Conservation (phyloP, 2,113 vertebrate genomes). For the Neogale vison region DNA sequence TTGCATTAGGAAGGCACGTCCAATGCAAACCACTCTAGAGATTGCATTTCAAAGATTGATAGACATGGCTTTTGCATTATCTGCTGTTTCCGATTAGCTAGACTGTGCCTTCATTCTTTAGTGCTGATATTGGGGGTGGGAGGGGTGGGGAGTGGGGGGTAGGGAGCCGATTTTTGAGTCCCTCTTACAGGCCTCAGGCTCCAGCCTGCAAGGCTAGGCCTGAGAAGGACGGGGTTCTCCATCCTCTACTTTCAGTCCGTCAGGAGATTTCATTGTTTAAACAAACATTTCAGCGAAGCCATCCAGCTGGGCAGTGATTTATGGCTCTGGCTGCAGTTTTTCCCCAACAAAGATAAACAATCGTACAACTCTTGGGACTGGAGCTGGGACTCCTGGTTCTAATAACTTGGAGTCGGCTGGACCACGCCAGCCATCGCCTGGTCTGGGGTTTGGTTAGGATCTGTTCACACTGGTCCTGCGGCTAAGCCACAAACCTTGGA, state of each 20-base stretch:
- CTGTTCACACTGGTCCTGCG: conserved; percentile 71
- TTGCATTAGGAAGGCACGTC: conserved; percentile 69
- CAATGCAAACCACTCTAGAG: conserved; percentile 66
- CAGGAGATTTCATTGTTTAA: conserved; percentile 82
- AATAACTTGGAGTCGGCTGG: conserved; percentile 73
- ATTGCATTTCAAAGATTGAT: conserved; percentile 78
- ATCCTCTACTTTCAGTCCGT: conserved; percentile 75
- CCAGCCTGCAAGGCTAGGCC: neutral
- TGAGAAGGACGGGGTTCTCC: conserved; percentile 63
- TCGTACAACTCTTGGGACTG: conserved; percentile 64
- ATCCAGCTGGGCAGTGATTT: conserved; percentile 81
- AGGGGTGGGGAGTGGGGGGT: neutral
- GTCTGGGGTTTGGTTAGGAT: conserved; percentile 78
- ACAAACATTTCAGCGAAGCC: conserved; percentile 80
- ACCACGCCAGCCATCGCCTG: conserved; percentile 70
- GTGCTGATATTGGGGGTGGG: conserved; percentile 64
- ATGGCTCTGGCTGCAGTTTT: conserved; percentile 80
- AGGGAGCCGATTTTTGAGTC: neutral
- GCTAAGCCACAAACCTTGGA: conserved; percentile 71
- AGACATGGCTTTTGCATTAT: conserved; percentile 76
- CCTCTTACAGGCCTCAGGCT: neutral
- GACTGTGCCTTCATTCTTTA: conserved; percentile 70
- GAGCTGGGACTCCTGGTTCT: conserved; percentile 77
- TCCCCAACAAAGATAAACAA: conserved; percentile 82
- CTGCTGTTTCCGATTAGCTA: conserved; percentile 78